Conservation (phyloP, 2,797 vertebrate species). For the Odontamblyopus lacepedii region DNA sequence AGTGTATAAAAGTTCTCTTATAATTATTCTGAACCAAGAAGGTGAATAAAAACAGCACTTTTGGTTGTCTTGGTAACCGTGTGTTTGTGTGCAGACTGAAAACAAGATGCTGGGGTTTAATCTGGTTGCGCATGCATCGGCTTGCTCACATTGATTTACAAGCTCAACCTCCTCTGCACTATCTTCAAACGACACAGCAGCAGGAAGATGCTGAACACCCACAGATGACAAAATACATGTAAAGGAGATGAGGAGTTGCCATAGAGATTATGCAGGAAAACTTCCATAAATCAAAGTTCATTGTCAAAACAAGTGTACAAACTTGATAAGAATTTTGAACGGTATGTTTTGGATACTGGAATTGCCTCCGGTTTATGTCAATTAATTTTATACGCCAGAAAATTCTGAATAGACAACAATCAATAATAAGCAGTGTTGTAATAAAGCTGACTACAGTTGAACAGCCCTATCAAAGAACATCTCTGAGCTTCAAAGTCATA, state of each 20-base stretch:
- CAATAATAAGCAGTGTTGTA: no score
- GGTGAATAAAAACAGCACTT: slow-evolving; percentile 12
- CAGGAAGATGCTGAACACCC: slow-evolving; percentile 50
- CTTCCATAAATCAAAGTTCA: not conserved
- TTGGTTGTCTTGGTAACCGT: not conserved
- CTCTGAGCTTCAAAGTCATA: not conserved
- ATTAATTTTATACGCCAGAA: no score
- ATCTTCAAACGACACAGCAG: slow-evolving; percentile 52
- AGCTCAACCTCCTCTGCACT: slow-evolving; percentile 48
- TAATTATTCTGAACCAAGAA: slow-evolving; percentile 8
- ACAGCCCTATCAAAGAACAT: not conserved
- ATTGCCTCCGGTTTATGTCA: no score
- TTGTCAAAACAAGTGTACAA: not conserved
- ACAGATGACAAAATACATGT: slow-evolving; percentile 47
- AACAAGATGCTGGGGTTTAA: slow-evolving; percentile 43
- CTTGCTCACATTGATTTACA: slow-evolving; percentile 44
- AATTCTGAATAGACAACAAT: no score
- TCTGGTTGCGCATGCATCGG: slow-evolving; percentile 54
- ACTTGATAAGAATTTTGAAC: no score
- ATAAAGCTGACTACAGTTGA: not conserved
- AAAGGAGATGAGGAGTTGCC: slow-evolving; percentile 10
- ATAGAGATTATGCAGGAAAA: not conserved
- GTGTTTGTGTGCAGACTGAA: slow-evolving; percentile 14
- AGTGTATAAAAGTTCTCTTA: not conserved
- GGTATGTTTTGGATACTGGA: no score